Base-by-base conservation (phyloP, 2,888 invertebrate species). In the Xanthorhoe spadicearia region DNA sequence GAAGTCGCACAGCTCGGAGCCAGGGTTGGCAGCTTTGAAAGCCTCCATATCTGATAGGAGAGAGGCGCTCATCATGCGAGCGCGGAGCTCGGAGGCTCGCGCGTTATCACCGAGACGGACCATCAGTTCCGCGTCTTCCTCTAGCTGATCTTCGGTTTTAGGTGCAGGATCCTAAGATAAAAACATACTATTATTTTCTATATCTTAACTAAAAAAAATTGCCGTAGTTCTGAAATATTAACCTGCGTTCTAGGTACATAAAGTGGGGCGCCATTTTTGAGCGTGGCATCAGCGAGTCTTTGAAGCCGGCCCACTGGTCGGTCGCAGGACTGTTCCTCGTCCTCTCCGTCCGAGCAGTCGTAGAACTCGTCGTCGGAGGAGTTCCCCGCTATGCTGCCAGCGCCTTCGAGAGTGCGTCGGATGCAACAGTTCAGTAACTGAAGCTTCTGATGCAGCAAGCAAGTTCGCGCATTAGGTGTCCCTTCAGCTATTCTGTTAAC, bases 1-100 rank as follows among this genome's bases (percentile, higher is more conserved):
- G 83, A 99, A 99, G 85, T 99, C 99, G 82, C 97, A 98, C 56
- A 99, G 91, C 62, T 95, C 94, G 8, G 97, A 96, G 4, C 96
- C 97, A 0, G 99, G 99, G 93, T 99, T 99, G 3, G 99, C 99
- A 1, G 99, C 98, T 93, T 99, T 99, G 87, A 99, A 99, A 0
- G 99, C 97, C 86, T 99, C 98, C 99, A 99, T 99, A 82, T 99
- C 99, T 0, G 99, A 99, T 0, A 97, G 94, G 13, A 99, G 93
- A 0, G 98, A 97, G 0, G 98, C 98, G 84, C 98, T 97, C 97
- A 99, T 99, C 94, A 99, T 96, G 83, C 97, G 95, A 0, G 99
- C 98, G 64, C 98, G 94, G 71, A 98, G 94, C 83, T 97, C 96
- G 9, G 96, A 96, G 9, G 96, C 97, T 78, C 96, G 95, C 9